Evolutionary conservation across 2,113 vertebrate species (phyloP), one percentile per base, ranked within the genome.

Genomic region (Columba janthina): DNA sequence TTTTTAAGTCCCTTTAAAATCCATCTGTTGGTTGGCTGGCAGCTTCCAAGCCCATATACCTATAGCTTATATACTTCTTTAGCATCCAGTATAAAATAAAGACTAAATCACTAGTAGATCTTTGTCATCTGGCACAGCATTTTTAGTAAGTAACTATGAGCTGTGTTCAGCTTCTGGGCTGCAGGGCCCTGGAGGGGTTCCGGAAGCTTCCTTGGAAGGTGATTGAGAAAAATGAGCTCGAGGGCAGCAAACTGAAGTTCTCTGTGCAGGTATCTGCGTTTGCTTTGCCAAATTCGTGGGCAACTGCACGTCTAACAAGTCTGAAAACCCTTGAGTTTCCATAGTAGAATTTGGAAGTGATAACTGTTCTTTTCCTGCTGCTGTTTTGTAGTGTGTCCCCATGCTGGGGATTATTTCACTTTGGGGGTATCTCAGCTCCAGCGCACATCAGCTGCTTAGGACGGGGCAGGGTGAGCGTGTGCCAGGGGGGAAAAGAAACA

Each of bases 1-100:
- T 26, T 70, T 92, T n/a, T 5, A 72, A 71, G 11, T 51, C 48
- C 56, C 28, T 90, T 90, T 85, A 81, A 84, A 84, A 93, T 25
- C 80, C 62, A 42, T 64, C 19, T 93, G 69, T 11, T 71, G 32
- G 28, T 26, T 90, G 75, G 71, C 71, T 56, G 53, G 29, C 42
- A 64, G 73, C 66, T 88, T 51, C 87, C 62, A 28, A 64, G 40
- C 46, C 65, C 57, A 15, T 75, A 10, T 87, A 69, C 84, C 91
- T 85, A 17, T 25, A 14, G 54, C 12, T 16, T 79, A 18, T 13
- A 20, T 28, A 26, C 10, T 22, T 60, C 64, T 61, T 90, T 38
- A 67, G 79, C 61, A 64, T 36, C 32, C 75, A 25, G 24, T 22
- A 10, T 25, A 26, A 64, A 83, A 44, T 57, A 77, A 89, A 64